phyloP scores from a whole-genome alignment of 92 coral and sea anemone species.

The Zoanthus sociatus region DNA sequence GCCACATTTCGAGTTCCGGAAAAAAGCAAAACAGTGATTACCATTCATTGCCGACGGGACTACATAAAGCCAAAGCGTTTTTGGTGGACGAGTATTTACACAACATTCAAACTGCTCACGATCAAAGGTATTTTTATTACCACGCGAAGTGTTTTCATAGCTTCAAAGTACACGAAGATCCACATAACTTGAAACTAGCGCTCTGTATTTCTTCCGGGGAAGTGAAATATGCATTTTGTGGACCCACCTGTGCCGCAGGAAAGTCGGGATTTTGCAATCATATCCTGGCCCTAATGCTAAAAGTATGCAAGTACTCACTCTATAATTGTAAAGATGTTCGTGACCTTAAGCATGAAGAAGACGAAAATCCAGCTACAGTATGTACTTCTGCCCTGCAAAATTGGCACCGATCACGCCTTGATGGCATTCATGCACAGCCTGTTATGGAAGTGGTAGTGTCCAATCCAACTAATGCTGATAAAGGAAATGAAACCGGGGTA shows the following conservation, averaged over 20 bases:
- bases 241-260: slow-evolving; percentile 70
- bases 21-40: slow-evolving; percentile 39
- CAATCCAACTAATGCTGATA: slow-evolving; percentile 40
- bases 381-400: slow-evolving; percentile 70
- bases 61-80: slow-evolving; percentile 64
- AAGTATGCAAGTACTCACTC: slow-evolving; percentile 63
- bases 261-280: slow-evolving; percentile 66
- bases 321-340: slow-evolving; percentile 52
- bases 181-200: slow-evolving; percentile 60
- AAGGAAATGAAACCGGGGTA: not conserved
- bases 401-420: slow-evolving; percentile 61
- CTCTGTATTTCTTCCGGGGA: slow-evolving; percentile 69
- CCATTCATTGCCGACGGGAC: slow-evolving; percentile 66
- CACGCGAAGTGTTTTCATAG: slow-evolving; percentile 71
- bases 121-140: slow-evolving; percentile 56
- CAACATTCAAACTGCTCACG: slow-evolving; percentile 50
- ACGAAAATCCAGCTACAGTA: slow-evolving; percentile 62
- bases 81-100: slow-evolving; percentile 68
- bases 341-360: slow-evolving; percentile 55
- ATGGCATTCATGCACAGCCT: slow-evolving; percentile 34
- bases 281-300: slow-evolving; percentile 64
- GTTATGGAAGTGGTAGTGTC: slow-evolving; percentile 64
- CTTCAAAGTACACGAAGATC: slow-evolving; percentile 61
- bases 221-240: slow-evolving; percentile 58
- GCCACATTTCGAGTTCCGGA: slow-evolving; percentile 57